Evolutionary conservation across 2,113 vertebrate species (phyloP).

Genomic region (Argyrosomus japonicus): DNA sequence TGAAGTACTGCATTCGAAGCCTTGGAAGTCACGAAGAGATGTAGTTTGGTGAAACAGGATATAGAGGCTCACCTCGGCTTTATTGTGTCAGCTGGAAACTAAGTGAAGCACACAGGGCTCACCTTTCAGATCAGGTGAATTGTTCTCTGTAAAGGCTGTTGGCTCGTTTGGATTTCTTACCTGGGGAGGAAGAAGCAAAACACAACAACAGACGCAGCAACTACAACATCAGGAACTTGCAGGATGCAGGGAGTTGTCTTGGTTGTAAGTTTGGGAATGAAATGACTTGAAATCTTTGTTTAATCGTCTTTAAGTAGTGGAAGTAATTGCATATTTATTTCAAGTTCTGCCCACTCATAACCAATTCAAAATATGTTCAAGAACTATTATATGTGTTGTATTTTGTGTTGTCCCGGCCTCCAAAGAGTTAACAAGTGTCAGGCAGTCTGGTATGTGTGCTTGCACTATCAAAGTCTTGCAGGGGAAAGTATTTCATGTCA

Average conservation of each 20-base stretch:
- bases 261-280: neutral
- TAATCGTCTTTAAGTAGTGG: neutral
- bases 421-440: conserved; percentile 47
- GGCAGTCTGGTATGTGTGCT: conserved; percentile 19
- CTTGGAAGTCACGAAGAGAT: neutral
- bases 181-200: neutral
- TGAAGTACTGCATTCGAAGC: conserved; percentile 4
- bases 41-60: conserved; percentile 20
- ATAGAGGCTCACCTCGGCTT: neutral
- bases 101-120: conserved; percentile 2
- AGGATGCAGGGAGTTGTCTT: neutral
- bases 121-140: conserved; percentile 31
- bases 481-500: conserved; percentile 56
- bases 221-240: neutral
- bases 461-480: conserved; percentile 47
- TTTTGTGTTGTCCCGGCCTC: neutral
- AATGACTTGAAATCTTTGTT: neutral
- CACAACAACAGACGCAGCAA: neutral
- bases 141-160: neutral
- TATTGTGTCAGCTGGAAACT: conserved; percentile 15
- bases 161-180: neutral
- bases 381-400: neutral
- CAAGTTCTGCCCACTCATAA: neutral
- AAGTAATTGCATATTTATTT: neutral
- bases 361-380: neutral